phyloP scores from a whole-genome alignment of 2,113 vertebrate species.

The Mormyrus lacerda region DNA sequence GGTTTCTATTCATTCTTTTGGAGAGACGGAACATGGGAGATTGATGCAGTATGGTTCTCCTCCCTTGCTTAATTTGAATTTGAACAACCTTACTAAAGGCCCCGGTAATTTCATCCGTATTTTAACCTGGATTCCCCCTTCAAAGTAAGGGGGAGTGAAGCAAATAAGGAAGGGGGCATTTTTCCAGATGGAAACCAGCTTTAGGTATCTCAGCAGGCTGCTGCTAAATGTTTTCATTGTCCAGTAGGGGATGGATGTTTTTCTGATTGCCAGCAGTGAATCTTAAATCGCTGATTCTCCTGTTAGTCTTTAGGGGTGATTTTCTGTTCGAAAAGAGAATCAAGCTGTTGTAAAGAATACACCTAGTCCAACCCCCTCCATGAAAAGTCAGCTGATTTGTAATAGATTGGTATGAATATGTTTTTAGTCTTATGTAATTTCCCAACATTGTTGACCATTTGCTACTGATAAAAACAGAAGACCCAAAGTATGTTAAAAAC shows the following conservation, averaged over 20 bases:
- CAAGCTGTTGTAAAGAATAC: neutral
- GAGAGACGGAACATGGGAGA: neutral
- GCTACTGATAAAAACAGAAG: neutral
- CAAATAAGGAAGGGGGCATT: neutral
- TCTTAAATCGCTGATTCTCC: neutral
- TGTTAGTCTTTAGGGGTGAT: conserved; percentile 14
- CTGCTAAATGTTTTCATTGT: neutral
- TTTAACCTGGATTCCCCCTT: neutral
- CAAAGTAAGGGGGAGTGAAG: neutral
- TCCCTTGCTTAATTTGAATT: conserved; percentile 5
- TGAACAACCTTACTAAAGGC: neutral
- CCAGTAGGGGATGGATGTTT: neutral
- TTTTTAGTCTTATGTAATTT: neutral
- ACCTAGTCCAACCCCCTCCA: neutral
- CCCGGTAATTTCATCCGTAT: neutral
- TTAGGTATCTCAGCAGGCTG: neutral
- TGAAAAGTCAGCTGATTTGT: neutral
- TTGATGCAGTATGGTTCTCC: neutral
- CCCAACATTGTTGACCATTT: neutral
- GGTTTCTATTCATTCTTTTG: neutral
- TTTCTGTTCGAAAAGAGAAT: conserved; percentile 20
- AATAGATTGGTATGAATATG: neutral
- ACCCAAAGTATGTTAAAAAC: neutral
- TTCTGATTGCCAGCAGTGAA: neutral
- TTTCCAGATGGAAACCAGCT: neutral